Base-by-base conservation (phyloP, 2,113 vertebrate genomes). In the Tricholaema leucomelas region DNA sequence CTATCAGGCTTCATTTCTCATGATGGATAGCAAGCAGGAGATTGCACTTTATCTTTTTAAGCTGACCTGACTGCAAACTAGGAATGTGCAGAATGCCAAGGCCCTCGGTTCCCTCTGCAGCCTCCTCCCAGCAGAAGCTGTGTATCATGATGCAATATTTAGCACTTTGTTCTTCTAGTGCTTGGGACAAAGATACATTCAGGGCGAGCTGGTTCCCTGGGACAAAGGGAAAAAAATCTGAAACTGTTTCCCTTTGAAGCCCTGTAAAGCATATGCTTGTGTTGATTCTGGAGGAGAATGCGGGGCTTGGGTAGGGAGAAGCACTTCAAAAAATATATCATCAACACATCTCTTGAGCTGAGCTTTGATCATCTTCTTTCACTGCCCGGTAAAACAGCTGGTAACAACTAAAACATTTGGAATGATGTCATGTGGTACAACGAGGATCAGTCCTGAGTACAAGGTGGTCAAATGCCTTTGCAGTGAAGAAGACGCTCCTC, bases 1-100 rank as follows among this genome's bases (percentile, higher is more conserved):
- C 95, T 96, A 96, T 91, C 92, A 69, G 82, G 79, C 78, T 92
- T 93, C 92, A 91, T 94, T 96, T 96, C 83, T 95, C 83, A 94
- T 81, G 63, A 90, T 0, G 0, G 77, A 94, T 85, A 83, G 88
- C 87, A 88, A 87, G 88, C 75, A 94, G 77, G 60, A 92, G 85
- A 95, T 94, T 76, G 76, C 55, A 61, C 76, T 95, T 96, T 94
- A 96, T 96, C 95, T 95, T 88, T 94, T 82, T 54, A 90, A 86
- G 63, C 55, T 91, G 87, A 96, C 74, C 82, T 83, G 93, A 88
- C 92, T 65, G 83, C 94, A 87, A 93, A 64, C 35, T 65, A 91
- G 72, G 92, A 94, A 96, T 90, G 87, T 1, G 5, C 75, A 97
- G 81, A 88, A 93, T 92, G 94, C 77, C 89, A 90, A 58, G 63